phyloP scores from a whole-genome alignment of 2,113 vertebrate species.

The Psilopogon haemacephalus region DNA sequence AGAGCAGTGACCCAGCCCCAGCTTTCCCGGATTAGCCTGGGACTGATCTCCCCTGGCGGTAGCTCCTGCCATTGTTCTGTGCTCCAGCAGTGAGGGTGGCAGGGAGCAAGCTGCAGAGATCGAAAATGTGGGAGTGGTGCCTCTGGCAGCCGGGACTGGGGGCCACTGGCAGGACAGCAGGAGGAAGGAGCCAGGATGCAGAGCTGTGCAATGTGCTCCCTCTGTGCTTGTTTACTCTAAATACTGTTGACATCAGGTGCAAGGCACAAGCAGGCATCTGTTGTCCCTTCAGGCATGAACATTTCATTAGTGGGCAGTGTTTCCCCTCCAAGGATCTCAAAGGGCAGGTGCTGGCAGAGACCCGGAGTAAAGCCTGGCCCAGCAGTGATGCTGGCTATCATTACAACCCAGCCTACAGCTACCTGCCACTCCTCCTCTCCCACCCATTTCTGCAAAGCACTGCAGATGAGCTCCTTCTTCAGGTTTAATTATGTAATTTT shows the following conservation, averaged over 20 bases:
- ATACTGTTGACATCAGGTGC: neutral
- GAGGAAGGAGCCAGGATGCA: neutral
- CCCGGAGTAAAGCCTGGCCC: neutral
- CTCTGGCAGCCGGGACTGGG: neutral
- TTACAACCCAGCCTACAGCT: neutral
- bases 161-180: neutral
- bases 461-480: neutral
- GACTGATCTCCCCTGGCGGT: neutral
- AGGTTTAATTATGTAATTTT: neutral
- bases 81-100: neutral
- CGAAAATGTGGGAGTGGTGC: neutral
- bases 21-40: neutral
- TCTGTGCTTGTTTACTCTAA: neutral
- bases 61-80: slow-evolving; percentile 15
- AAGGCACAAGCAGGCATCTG: neutral
- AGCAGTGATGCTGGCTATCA: neutral
- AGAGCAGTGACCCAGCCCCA: neutral
- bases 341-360: neutral
- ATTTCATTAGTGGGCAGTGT: neutral
- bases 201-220: neutral
- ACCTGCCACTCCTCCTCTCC: neutral
- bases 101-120: neutral
- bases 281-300: neutral
- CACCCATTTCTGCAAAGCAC: neutral
- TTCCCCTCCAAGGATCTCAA: neutral